Evolutionary conservation across 2,888 invertebrate genomes (phyloP).

Genomic region (Eurytoma adleriae): DNA sequence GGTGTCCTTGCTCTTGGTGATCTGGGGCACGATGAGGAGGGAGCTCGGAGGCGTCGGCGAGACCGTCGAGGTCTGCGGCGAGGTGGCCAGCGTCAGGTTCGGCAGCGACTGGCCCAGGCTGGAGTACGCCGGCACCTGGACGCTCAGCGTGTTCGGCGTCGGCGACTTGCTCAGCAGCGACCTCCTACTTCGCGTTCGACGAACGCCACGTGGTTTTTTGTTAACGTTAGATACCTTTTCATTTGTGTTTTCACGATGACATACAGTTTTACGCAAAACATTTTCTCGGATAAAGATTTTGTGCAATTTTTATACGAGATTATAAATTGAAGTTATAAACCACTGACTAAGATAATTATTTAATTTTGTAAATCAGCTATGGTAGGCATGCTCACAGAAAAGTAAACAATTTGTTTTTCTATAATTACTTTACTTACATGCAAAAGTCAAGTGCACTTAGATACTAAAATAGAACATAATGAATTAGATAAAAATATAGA

Average conservation of each 20-base stretch:
- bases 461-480: constrained; percentile 36
- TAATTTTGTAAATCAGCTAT: background rate
- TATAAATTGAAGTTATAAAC: background rate
- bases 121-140: constrained; percentile 82
- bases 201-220: background rate
- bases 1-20: constrained; percentile 75
- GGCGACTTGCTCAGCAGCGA: constrained; percentile 75
- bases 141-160: constrained; percentile 85
- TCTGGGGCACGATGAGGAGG: constrained; percentile 75
- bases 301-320: background rate
- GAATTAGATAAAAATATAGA: constrained; percentile 43
- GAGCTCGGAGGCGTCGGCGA: constrained; percentile 75
- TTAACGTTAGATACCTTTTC: constrained; percentile 4
- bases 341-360: background rate
- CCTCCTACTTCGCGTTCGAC: constrained; percentile 66
- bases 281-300: too few species aligned
- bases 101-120: constrained; percentile 88
- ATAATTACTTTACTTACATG: constrained; percentile 49
- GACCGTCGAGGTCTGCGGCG: constrained; percentile 74
- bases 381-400: constrained; percentile 27
- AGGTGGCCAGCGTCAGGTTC: constrained; percentile 80
- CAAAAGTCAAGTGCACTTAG: constrained; percentile 49
- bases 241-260: background rate
- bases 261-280: too few species aligned
- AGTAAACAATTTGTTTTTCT: constrained; percentile 7